Base-by-base conservation (phyloP, 2,797 vertebrate species). In the Anabas testudineus region DNA sequence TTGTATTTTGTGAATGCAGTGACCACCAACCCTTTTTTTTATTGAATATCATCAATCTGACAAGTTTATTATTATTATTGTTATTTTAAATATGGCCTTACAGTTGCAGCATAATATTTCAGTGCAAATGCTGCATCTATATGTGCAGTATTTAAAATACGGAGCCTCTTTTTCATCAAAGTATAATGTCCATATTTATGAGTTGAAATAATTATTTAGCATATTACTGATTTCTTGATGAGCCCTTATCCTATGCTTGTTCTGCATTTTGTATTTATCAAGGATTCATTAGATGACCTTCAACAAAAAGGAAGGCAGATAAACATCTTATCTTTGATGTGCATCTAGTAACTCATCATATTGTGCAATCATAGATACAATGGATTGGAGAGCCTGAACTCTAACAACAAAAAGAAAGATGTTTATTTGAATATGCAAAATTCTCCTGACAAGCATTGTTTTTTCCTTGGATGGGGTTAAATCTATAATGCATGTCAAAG, bases 271-370 rank as follows among this genome's bases (percentile, higher is more conserved):
- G 39, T 18, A 42, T 59, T n/a, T 41, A 57, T 56, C 18, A 56
- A 32, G 10, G 15, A 59, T 71, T 69, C 76, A 71, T 56, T 34
- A 49, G 26, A 54, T 43, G 37, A 26, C 49, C 22, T 65, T 58
- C 45, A 59, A 30, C 32, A 60, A 66, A 53, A 43, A 64, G n/a
- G 28, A 28, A 39, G 24, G 66, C 30, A n/a, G 46, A 37, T 49
- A 45, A 70, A 54, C 2, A 13, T 34, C 26, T 62, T 52, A 10
- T 10, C 49, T 74, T 24, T 51, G 45, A 80, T 66, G 36, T 56
- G 48, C 19, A 26, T 28, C 64, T 76, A 53, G 80, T 74, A 63
- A 73, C 55, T 76, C 62, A 28, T 61, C 8, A 43, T 45, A 77
- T 53, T 73, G 51, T 62, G 56, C 46, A 76, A 74, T 78, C 64